Percentiles rank a stretch among this genome's conserved stretches.
These are phyloP conservation scores for Synanthedon formicaeformis DNA, from an alignment of 2,888 invertebrate species.

Conservation along the genomic window DNA sequence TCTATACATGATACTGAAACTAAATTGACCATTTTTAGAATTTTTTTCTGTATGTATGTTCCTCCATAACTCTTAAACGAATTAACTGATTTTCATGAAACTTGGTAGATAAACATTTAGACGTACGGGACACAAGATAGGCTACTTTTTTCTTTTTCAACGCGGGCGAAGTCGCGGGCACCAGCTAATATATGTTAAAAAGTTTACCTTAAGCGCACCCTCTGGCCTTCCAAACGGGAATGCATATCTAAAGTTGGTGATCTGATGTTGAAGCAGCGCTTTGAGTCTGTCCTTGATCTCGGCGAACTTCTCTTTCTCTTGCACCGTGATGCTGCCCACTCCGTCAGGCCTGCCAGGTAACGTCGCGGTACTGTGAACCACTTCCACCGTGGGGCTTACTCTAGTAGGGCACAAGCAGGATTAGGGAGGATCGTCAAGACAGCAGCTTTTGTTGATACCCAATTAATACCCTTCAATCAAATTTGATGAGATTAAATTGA, in stretches of 20 bases:
- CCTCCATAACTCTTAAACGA: too few species aligned
- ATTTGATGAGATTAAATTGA: neutral
- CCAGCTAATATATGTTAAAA: too few species aligned
- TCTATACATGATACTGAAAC: too few species aligned
- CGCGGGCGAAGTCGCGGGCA: too few species aligned
- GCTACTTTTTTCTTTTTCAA: too few species aligned
- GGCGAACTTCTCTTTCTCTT: constrained; percentile 97
- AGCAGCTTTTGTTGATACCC: constrained; percentile 23
- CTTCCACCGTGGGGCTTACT: constrained; percentile 59
- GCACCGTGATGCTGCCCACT: constrained; percentile 97
- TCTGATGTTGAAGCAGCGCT: constrained; percentile 94
- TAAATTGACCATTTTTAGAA: too few species aligned
- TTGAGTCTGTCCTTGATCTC: constrained; percentile 96
- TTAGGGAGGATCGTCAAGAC: constrained; percentile 39
- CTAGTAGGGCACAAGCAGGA: constrained; percentile 65
- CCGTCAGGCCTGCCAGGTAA: constrained; percentile 91
- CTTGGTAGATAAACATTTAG: too few species aligned
- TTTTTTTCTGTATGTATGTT: too few species aligned
- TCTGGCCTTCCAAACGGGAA: constrained; percentile 99
- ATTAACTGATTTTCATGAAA: too few species aligned
- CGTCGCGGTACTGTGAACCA: constrained; percentile 68
- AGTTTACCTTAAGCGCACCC: constrained; percentile 85
- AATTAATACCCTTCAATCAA: neutral
- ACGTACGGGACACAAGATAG: too few species aligned
- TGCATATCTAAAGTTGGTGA: constrained; percentile 98